Base-by-base conservation (phyloP, 2,797 vertebrate species). In the Apogon hyalosoma region DNA sequence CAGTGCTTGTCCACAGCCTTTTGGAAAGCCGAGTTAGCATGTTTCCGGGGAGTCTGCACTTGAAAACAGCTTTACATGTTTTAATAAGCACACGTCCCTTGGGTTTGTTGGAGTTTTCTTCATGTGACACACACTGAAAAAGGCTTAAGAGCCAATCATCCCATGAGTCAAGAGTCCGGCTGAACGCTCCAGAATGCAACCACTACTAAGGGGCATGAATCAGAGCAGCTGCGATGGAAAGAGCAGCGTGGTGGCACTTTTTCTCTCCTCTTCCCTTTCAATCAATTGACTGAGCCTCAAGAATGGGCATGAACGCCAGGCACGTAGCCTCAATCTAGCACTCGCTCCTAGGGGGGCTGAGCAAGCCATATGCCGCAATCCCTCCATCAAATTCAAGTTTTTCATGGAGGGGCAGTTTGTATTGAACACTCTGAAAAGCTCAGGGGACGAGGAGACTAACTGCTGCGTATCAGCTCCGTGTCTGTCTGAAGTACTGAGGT, bases 361-460 rank as follows among this genome's bases (percentile, higher is more conserved):
- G 58, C 18, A 9, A 79, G 36, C 68, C 62, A 14, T 75, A 65
- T 65, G 67, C 61, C 66, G 19, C 68, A 58, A 39, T 60, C 47
- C 59, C 54, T 68, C 51, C n/a, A 40, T 78, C 68, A 68, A 13
- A 51, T 42, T 63, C 11, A 43, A 19, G 59, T 55, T 71, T 73
- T 67, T 75, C 5, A 16, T 54, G 13, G 31, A 57, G 64, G 46
- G 47, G 59, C 74, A 42, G 45, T 72, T 79, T 78, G 50, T 81
- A 45, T 65, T 61, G 70, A 72, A 51, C 47, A 38, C 53, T 58
- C 61, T 53, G 50, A 77, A 28, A 71, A 47, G 18, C 76, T 63
- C 56, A 7, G 53, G 66, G 64, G 77, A 74, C 41, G 13, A 51
- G 18, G 47, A 62, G 65, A 74, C 68, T 62, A 43, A 62, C 46